A percentile compares a stretch with the other conserved stretches of the same genome.
These are phyloP conservation scores for Rhinoderma darwinii DNA, from an alignment of 2,113 vertebrate genomes.

Conservation along the genomic window DNA sequence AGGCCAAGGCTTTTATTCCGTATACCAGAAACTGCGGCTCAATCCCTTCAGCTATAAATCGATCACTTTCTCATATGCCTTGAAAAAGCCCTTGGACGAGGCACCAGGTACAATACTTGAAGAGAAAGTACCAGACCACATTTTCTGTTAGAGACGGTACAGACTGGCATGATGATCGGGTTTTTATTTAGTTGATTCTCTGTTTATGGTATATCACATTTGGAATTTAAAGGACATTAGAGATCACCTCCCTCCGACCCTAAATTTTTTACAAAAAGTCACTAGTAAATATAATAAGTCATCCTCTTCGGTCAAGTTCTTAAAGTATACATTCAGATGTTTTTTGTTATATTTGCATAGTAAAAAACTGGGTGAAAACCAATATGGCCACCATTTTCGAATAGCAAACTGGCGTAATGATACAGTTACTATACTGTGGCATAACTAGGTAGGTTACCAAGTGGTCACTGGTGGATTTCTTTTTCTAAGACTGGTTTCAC, in stretches of 20 bases:
- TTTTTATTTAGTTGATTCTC: neutral
- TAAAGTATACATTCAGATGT: neutral
- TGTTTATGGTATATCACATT: neutral
- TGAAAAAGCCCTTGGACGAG: slow-evolving; percentile 37
- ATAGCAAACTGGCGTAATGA: neutral
- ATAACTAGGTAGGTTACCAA: neutral
- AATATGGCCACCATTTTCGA: neutral
- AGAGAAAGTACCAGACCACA: neutral
- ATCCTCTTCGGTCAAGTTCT: neutral
- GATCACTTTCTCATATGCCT: slow-evolving; percentile 26
- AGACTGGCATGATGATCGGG: neutral
- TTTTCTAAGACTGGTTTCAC: too few relatives aligned
- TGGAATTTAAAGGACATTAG: neutral
- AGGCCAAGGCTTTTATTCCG: slow-evolving; percentile 23
- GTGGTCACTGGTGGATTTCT: neutral
- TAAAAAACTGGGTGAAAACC: neutral
- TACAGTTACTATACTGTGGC: neutral
- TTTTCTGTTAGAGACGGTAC: neutral
- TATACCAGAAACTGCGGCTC: slow-evolving; percentile 14
- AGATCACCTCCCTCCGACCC: neutral
- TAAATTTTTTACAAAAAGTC: neutral
- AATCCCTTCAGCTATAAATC: slow-evolving; percentile 40
- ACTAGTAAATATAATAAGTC: neutral
- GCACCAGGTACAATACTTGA: slow-evolving; percentile 25
- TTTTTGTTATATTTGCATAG: neutral